Evolutionary conservation across 2,113 vertebrate genomes (phyloP), one percentile per base, ranked within the genome.

Genomic region (Boulengeromyrus knoepffleri): DNA sequence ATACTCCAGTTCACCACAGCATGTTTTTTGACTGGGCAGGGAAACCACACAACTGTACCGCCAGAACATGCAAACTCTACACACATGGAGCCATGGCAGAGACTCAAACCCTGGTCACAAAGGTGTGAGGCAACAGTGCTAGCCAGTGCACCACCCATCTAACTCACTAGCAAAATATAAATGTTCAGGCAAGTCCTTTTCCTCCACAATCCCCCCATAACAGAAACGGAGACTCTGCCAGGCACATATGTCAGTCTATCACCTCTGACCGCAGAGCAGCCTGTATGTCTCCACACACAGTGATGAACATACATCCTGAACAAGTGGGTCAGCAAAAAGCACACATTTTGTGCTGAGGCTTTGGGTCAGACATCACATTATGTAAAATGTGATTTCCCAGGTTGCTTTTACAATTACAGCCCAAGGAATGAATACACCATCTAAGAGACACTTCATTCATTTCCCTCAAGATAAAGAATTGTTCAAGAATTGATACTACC

Each of bases 251-350:
- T 87, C 83, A 89, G 88, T n/a, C 80, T 15, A 83, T 56, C 87
- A 86, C 87, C 80, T 88, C 74, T 83, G 90, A 91, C 91, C 90
- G 88, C 91, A 91, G 91, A 74, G 90, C 86, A 88, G 66, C 46
- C 53, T 50, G 89, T 10, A 58, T 80, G 66, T 87, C 52, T 90
- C 2, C 46, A 53, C 19, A 36, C 49, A 53, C 84, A 31, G 27
- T 90, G 89, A 92, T 86, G 90, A 66, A 80, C 88, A 88, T 88
- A 90, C 85, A 91, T 91, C 17, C 89, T 88, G 77, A 87, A 87
- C 31, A 92, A 91, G 77, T 89, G 89, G 91, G 92, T 91, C 92
- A 92, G 88, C 90, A 92, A 91, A 88, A 6, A 87, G 8, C n/a
- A 31, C 49, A 53, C 10, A 53, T 49, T 53, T 52, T 36, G 47